phyloP scores from a whole-genome alignment of 2,888 invertebrate species.

The Machimus rusticus region DNA sequence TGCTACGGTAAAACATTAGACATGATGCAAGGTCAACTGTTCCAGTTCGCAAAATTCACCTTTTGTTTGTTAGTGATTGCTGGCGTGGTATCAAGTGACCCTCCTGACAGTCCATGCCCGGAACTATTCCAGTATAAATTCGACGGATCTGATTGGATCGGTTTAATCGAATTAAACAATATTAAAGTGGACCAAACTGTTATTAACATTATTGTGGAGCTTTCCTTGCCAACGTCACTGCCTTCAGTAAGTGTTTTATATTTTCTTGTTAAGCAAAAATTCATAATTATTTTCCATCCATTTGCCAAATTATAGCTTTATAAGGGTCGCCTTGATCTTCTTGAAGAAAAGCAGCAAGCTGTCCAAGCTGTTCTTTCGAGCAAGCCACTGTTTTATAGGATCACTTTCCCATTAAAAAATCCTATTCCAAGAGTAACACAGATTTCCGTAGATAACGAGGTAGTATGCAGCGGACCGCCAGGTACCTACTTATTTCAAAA shows the following conservation, averaged over 20 bases:
- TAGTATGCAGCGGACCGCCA: slow-evolving; percentile 66
- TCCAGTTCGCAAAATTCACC: neutral
- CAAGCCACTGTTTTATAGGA: slow-evolving; percentile 64
- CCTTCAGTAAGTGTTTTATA: too few species aligned
- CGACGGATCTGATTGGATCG: slow-evolving; percentile 62
- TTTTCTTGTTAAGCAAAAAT: too few species aligned
- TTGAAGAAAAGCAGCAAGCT: slow-evolving; percentile 38
- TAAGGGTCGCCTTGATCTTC: slow-evolving; percentile 67
- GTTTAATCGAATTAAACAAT: slow-evolving; percentile 59
- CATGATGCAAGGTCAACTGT: too few species aligned
- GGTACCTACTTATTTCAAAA: neutral
- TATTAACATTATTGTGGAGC: too few species aligned
- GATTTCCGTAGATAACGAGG: slow-evolving; percentile 57
- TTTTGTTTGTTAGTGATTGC: neutral
- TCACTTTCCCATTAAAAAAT: too few species aligned
- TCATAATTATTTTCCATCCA: too few species aligned
- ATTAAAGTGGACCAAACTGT: too few species aligned
- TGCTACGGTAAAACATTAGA: too few species aligned
- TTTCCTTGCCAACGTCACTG: too few species aligned
- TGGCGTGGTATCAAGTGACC: neutral
- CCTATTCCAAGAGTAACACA: slow-evolving; percentile 68
- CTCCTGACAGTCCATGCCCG: slow-evolving; percentile 55
- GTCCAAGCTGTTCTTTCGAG: slow-evolving; percentile 53
- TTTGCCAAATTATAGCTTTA: slow-evolving; percentile 55
- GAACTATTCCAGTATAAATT: slow-evolving; percentile 62